Percentiles rank a stretch among this genome's conserved stretches.
These are phyloP conservation scores for Physocephala rufipes DNA, from an alignment of 2,888 invertebrate genomes.

Conservation along the genomic window DNA sequence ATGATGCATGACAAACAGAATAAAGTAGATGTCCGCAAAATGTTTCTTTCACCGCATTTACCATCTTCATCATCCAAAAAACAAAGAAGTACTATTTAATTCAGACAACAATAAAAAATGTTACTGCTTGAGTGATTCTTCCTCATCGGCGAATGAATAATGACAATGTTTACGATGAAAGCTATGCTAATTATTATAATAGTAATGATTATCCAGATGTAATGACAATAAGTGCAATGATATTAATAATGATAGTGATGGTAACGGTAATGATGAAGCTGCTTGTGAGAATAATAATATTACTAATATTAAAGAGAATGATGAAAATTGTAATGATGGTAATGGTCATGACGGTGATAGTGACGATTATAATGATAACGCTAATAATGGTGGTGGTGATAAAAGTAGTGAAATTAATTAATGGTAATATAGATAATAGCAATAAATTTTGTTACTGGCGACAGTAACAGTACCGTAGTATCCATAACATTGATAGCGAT, in stretches of 20 bases:
- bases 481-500: no score
- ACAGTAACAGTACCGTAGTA: no score
- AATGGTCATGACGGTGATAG: no score
- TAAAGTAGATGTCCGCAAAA: slow-evolving; percentile 27
- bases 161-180: slow-evolving; percentile 15
- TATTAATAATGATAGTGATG: slow-evolving; percentile 16
- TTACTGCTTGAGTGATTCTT: not conserved
- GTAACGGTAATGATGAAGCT: not conserved
- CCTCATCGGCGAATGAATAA: slow-evolving; percentile 23
- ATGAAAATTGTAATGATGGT: slow-evolving; percentile 8
- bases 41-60: not conserved
- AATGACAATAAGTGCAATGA: no score
- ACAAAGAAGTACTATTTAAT: not conserved
- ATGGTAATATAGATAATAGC: no score
- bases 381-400: no score
- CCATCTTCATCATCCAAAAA: not conserved
- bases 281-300: slow-evolving; percentile 14
- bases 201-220: no score
- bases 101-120: not conserved
- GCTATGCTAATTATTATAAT: not conserved
- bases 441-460: no score
- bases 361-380: no score
- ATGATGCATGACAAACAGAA: slow-evolving; percentile 8
- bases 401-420: no score
- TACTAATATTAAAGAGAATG: no score